phyloP scores from a whole-genome alignment of 1,140 invertebrate species.

The Atta colombica region DNA sequence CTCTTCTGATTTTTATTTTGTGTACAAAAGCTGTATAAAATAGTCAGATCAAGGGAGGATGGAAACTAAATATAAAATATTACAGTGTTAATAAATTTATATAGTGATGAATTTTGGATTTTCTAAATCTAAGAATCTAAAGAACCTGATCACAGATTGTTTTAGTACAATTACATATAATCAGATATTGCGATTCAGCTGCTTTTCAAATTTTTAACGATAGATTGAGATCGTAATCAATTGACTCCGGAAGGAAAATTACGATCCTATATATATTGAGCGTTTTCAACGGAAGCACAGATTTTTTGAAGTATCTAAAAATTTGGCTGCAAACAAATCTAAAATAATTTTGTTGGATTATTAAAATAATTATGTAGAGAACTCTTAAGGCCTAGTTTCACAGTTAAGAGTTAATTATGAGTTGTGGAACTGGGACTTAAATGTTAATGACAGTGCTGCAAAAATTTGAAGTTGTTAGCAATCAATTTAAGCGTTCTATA shows the following conservation, averaged over 20 bases:
- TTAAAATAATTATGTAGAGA: too few species aligned
- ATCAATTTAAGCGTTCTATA: too few species aligned
- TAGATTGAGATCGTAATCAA: constrained; percentile 9
- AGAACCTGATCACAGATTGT: background rate
- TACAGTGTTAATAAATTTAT: too few species aligned
- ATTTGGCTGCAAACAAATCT: too few species aligned
- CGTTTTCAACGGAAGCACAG: background rate
- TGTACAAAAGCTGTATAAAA: constrained; percentile 21
- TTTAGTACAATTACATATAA: background rate
- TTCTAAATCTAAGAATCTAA: constrained; percentile 19
- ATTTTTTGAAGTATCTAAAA: too few species aligned
- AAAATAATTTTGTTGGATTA: too few species aligned
- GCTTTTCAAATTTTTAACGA: constrained; percentile 25
- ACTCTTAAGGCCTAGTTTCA: too few species aligned
- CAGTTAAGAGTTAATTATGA: too few species aligned
- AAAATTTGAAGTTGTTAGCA: too few species aligned
- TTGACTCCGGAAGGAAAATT: constrained; percentile 16
- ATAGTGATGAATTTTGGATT: constrained; percentile 1
- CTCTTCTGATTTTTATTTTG: constrained; percentile 50
- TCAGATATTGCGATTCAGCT: constrained; percentile 1
- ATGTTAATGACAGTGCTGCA: too few species aligned
- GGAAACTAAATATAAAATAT: background rate
- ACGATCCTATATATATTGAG: constrained; percentile 2
- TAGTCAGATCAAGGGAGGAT: background rate
- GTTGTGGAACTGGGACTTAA: too few species aligned